Percentiles rank a stretch among this genome's conserved stretches.
These are phyloP conservation scores for Hylyphantes graminicola DNA, from an alignment of 1,140 invertebrate species.

Conservation along the genomic window DNA sequence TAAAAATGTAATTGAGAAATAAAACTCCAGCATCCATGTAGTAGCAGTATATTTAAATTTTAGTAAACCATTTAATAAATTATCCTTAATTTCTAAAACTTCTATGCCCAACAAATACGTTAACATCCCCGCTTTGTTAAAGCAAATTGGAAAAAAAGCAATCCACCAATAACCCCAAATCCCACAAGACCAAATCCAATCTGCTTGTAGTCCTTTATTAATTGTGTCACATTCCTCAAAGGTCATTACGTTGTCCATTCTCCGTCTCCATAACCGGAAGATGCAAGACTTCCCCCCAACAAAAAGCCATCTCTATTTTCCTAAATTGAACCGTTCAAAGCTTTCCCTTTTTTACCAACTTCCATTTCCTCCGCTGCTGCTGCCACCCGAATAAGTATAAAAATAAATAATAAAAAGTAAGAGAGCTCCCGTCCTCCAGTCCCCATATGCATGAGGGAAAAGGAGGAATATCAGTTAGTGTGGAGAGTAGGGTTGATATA, in stretches of 20 bases:
- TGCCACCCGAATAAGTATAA: neutral
- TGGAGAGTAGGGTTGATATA: neutral
- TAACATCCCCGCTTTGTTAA: too few species aligned
- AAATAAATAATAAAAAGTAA: neutral
- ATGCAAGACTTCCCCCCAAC: neutral
- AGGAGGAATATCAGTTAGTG: neutral
- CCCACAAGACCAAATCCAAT: neutral
- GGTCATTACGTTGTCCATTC: neutral
- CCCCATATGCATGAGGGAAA: conserved; percentile 26
- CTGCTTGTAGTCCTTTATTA: neutral
- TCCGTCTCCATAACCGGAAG: conserved; percentile 11
- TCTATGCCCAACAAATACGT: too few species aligned
- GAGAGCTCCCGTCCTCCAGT: conserved; percentile 7
- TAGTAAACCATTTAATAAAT: too few species aligned
- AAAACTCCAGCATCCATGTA: too few species aligned
- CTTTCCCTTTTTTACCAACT: conserved; percentile 20
- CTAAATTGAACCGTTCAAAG: conserved; percentile 32
- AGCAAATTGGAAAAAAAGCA: too few species aligned
- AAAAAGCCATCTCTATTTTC: conserved; percentile 30
- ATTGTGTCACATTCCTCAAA: neutral
- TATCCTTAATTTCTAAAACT: too few species aligned
- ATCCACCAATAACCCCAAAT: neutral
- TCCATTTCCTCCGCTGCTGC: conserved; percentile 1
- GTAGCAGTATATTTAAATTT: too few species aligned
- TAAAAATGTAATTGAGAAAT: too few species aligned